phyloP scores from a whole-genome alignment of 2,113 vertebrate genomes.

The Tor tambroides region DNA sequence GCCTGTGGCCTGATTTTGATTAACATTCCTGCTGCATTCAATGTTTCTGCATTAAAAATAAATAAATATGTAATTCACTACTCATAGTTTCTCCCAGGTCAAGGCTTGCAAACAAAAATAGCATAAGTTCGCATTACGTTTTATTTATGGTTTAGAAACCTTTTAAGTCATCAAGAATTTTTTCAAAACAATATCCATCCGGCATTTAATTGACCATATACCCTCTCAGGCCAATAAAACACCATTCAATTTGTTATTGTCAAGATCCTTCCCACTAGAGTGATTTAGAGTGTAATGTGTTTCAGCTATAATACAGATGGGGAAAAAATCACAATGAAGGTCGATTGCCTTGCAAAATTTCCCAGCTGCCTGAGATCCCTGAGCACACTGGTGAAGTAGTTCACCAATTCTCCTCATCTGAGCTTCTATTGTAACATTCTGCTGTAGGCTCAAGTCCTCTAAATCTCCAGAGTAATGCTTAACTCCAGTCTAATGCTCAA shows the following conservation, averaged over 20 bases:
- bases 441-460: constrained; percentile 11
- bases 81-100: too few relatives aligned
- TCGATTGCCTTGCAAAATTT: constrained; percentile 10
- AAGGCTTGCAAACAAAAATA: too few relatives aligned
- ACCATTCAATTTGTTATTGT: constrained; percentile 36
- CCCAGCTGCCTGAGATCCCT: constrained; percentile 35
- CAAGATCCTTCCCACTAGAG: constrained; percentile 34
- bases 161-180: too few relatives aligned
- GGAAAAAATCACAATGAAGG: constrained; percentile 35
- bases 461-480: background rate
- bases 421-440: background rate
- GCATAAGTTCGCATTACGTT: too few relatives aligned
- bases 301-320: constrained; percentile 30
- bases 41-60: too few relatives aligned
- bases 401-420: constrained; percentile 16
- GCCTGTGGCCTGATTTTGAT: too few relatives aligned
- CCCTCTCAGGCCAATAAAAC: constrained; percentile 45
- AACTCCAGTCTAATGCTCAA: background rate
- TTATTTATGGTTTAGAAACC: too few relatives aligned
- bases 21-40: too few relatives aligned
- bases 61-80: too few relatives aligned
- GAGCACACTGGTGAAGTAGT: constrained; percentile 21
- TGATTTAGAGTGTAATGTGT: constrained; percentile 48
- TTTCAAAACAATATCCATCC: constrained; percentile 31
- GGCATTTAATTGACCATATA: constrained; percentile 45